These are phyloP conservation scores for Speoplatyrhinus poulsoni DNA, from an alignment of 2,113 vertebrate species.

Conservation along the genomic window DNA sequence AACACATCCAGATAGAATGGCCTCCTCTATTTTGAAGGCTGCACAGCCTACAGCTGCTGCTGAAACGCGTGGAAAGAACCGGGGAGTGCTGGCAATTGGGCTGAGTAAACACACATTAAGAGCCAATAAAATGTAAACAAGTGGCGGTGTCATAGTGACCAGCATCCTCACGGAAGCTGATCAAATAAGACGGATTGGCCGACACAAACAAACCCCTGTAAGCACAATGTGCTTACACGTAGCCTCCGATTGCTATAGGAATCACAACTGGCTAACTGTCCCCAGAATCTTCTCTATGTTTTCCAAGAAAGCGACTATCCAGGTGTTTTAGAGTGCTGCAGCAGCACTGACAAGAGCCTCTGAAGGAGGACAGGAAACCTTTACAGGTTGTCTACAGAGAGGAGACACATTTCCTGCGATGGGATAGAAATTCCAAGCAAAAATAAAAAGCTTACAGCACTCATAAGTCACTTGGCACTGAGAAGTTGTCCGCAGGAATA, in stretches of 20 bases:
- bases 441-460: not conserved
- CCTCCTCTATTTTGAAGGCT: slow-evolving; percentile 60
- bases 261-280: slow-evolving; percentile 1
- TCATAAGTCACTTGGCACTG: too few relatives aligned
- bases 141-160: slow-evolving; percentile 13
- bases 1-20: slow-evolving; percentile 61
- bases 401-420: not conserved
- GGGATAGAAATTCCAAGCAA: not conserved
- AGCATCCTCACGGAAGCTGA: slow-evolving; percentile 39
- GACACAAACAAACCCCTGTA: slow-evolving; percentile 17
- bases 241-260: slow-evolving; percentile 6
- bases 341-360: not conserved
- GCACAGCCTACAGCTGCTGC: slow-evolving; percentile 62
- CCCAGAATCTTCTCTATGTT: not conserved
- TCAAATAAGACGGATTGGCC: slow-evolving; percentile 41
- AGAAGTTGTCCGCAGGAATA: too few relatives aligned
- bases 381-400: slow-evolving; percentile 5
- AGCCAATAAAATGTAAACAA: slow-evolving; percentile 53
- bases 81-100: slow-evolving; percentile 43
- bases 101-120: slow-evolving; percentile 63
- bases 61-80: slow-evolving; percentile 50
- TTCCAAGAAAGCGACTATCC: not conserved
- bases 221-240: slow-evolving; percentile 12
- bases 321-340: not conserved
- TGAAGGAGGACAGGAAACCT: slow-evolving; percentile 22